Conservation (phyloP, 2,797 vertebrate species). For the Lacerta bilineata region DNA sequence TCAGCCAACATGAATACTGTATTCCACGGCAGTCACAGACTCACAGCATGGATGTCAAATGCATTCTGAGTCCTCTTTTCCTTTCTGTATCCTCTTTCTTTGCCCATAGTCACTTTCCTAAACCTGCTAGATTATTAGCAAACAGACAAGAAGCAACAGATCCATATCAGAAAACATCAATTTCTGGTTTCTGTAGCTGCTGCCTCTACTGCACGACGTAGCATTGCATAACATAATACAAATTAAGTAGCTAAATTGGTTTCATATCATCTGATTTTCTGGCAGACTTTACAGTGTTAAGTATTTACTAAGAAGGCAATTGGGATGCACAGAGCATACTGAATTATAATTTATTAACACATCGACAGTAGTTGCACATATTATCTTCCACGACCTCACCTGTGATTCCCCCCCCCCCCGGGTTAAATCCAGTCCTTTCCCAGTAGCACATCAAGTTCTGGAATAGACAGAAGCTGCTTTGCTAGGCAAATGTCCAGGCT, state of each 20-base stretch:
- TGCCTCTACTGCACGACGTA: conserved; percentile 62
- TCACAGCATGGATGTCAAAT: background rate
- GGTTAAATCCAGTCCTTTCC: conserved; percentile 70
- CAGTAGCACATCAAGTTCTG: conserved; percentile 45
- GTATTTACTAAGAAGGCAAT: conserved; percentile 77
- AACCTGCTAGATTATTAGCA: conserved; percentile 46
- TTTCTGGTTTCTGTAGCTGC: conserved; percentile 59
- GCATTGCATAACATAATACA: conserved; percentile 76
- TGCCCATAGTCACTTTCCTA: background rate
- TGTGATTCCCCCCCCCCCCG: conserved; percentile 55
- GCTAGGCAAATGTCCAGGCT: conserved; percentile 45
- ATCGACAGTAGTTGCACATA: conserved; percentile 74
- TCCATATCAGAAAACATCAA: conserved; percentile 63
- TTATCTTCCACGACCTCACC: conserved; percentile 71
- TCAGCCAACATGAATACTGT: background rate
- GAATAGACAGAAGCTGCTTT: background rate
- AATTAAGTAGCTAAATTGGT: conserved; percentile 78
- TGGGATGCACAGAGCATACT: conserved; percentile 71
- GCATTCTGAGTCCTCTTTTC: background rate
- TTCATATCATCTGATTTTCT: conserved; percentile 77
- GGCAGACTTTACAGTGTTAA: conserved; percentile 71
- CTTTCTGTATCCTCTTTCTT: conserved; percentile 30
- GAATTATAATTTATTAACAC: conserved; percentile 78
- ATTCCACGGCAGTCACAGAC: background rate
- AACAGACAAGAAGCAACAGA: conserved; percentile 55